A percentile compares a stretch with the other conserved stretches of the same genome.
Evolutionary conservation across 1,140 invertebrate genomes (phyloP).

Genomic region (Adelges cooleyi): DNA sequence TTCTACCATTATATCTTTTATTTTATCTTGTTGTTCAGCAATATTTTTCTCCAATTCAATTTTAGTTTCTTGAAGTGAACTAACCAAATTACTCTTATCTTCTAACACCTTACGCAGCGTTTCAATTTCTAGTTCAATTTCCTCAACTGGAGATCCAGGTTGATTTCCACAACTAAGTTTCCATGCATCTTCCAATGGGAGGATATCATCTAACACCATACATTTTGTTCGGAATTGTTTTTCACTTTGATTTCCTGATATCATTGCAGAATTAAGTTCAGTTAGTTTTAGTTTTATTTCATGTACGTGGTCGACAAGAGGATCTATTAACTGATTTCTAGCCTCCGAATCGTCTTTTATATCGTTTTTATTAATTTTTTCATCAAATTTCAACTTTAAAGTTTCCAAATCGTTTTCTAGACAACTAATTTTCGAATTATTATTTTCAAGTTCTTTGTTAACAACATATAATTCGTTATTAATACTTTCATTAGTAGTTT

Average conservation of each 20-base stretch:
- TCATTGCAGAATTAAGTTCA: conserved; percentile 19
- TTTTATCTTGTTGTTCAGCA: background rate
- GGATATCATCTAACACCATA: background rate
- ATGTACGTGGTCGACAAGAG: conserved; percentile 13
- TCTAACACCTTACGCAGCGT: background rate
- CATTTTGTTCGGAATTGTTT: conserved; percentile 2
- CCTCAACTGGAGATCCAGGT: background rate
- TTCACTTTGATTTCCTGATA: conserved; percentile 12
- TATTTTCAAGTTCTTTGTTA: background rate
- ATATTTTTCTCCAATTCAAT: background rate
- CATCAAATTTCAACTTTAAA: background rate
- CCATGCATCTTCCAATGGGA: background rate
- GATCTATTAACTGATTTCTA: conserved; percentile 16
- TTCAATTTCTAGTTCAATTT: background rate
- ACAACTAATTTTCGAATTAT: background rate
- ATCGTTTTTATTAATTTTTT: background rate
- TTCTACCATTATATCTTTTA: background rate
- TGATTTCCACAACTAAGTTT: background rate
- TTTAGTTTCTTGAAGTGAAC: background rate
- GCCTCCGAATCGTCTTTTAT: too few species aligned
- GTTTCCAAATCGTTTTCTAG: background rate
- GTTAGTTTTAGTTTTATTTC: conserved; percentile 24
- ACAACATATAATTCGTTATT: background rate
- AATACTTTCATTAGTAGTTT: background rate
- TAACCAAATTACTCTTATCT: background rate